phyloP scores from a whole-genome alignment of 37 sponge, comb jelly and placozoan species.

The Geodia barretti region DNA sequence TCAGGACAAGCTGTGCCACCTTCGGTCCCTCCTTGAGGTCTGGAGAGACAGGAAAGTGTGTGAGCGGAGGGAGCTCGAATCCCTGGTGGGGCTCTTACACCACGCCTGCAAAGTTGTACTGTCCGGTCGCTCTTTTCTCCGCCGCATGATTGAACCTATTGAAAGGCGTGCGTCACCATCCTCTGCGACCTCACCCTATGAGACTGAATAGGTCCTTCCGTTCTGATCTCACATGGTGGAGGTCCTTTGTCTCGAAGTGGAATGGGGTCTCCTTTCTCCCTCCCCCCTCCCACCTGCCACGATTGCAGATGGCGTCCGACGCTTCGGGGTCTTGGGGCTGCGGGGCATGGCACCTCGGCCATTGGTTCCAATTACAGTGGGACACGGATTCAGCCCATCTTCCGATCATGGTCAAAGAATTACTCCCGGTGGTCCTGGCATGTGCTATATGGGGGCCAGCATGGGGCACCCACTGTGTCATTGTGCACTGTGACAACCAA shows the following conservation, averaged over 20 bases:
- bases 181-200: neutral
- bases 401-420: conserved; percentile 49
- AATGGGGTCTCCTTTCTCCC: neutral
- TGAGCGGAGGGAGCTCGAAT: neutral
- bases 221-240: neutral
- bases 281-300: neutral
- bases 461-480: conserved; percentile 21
- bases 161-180: too few relatives aligned
- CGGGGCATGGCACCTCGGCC: conserved; percentile 26
- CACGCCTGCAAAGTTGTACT: neutral
- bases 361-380: conserved; percentile 63
- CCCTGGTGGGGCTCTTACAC: neutral
- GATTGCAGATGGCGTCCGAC: neutral
- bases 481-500: conserved; percentile 46
- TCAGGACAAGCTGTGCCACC: conserved; percentile 33
- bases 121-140: neutral
- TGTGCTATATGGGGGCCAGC: conserved; percentile 29
- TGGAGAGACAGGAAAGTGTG: conserved; percentile 21
- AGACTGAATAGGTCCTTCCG: neutral
- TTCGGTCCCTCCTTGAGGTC: neutral
- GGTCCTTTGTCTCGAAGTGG: neutral
- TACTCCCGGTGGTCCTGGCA: conserved; percentile 28
- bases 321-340: conserved; percentile 35
- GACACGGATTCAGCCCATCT: neutral
- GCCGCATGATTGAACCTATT: too few relatives aligned